Evolutionary conservation across 2,113 vertebrate species (phyloP).

Genomic region (Oncorhynchus nerka): DNA sequence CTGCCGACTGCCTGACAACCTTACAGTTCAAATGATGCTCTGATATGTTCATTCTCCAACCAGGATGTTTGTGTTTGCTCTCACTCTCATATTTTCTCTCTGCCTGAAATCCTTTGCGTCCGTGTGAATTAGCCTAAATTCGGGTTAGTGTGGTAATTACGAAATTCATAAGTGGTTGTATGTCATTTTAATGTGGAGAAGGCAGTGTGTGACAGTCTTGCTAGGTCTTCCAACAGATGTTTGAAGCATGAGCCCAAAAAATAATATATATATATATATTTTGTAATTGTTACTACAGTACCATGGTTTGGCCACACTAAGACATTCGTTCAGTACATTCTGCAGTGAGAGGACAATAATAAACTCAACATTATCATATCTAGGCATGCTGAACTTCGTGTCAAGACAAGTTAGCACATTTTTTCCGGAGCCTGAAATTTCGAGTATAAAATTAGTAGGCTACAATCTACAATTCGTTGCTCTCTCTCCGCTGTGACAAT

Average conservation of each 20-base stretch:
- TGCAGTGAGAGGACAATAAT: too few species aligned
- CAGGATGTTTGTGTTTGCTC: conserved; percentile 1
- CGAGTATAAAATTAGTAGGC: not conserved
- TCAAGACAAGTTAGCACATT: too few species aligned
- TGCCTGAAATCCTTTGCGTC: not conserved
- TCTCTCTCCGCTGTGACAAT: conserved; percentile 63
- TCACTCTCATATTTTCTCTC: not conserved
- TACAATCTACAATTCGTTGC: conserved; percentile 24
- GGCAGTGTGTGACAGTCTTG: too few species aligned
- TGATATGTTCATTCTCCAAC: conserved; percentile 20
- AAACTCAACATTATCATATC: too few species aligned
- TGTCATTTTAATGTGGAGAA: conserved; percentile 37
- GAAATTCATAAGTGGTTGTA: conserved; percentile 44
- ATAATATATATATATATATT: too few species aligned
- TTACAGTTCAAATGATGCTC: conserved; percentile 26
- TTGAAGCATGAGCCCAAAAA: too few species aligned
- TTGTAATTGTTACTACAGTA: too few species aligned
- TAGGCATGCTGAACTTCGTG: too few species aligned
- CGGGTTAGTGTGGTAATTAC: not conserved
- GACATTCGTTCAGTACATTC: too few species aligned
- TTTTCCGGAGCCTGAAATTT: too few species aligned
- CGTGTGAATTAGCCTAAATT: not conserved
- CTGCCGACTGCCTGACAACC: conserved; percentile 10
- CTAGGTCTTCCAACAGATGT: too few species aligned
- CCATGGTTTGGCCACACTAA: too few species aligned